Percentiles rank a stretch among this genome's conserved stretches.
Conservation (phyloP, 2,797 vertebrate species). For the Falco peregrinus region DNA sequence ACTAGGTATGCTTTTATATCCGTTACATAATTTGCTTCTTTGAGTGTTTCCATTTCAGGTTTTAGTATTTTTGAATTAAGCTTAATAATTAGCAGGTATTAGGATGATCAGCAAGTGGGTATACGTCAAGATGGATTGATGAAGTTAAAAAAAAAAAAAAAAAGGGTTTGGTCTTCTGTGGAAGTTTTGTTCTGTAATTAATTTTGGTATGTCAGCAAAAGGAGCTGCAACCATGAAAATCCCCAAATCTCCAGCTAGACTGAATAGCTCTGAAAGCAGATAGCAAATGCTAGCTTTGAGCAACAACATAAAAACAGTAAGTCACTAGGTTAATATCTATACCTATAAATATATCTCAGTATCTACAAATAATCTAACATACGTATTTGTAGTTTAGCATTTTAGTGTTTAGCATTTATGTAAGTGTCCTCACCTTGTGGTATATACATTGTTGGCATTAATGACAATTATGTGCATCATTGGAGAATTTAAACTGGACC, state of each 20-base stretch:
- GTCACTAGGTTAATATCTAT: background rate
- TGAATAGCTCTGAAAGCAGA: background rate
- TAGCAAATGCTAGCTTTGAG: background rate
- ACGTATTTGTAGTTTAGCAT: background rate
- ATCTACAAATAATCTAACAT: background rate
- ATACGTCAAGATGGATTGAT: background rate
- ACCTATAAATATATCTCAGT: background rate
- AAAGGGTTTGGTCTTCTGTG: background rate
- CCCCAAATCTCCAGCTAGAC: background rate
- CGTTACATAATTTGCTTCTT: background rate
- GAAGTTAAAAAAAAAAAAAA: background rate
- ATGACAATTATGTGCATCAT: background rate
- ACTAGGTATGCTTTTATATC: constrained; percentile 74
- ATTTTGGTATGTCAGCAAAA: background rate
- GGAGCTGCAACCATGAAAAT: background rate
- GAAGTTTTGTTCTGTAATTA: background rate
- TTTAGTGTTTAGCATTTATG: background rate
- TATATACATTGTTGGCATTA: background rate
- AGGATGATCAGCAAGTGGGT: background rate
- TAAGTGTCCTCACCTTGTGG: background rate
- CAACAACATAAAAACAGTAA: background rate
- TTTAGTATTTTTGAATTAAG: background rate
- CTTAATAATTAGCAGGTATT: background rate
- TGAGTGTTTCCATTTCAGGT: background rate
- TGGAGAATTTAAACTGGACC: background rate